Base-by-base conservation (phyloP, 2,797 vertebrate species). In the Galago senegalensis region DNA sequence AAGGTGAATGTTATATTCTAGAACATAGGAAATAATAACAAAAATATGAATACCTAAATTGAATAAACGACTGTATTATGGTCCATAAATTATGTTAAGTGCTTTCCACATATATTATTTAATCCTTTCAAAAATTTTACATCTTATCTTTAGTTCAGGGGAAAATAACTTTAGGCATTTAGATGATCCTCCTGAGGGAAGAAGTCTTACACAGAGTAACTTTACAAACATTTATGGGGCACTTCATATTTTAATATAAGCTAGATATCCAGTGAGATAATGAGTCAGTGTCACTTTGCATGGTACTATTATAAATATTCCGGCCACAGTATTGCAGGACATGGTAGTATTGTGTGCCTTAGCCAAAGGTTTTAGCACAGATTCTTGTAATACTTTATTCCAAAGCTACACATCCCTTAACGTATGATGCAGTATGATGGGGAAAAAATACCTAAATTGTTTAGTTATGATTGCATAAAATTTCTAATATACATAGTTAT, bases 121-220 rank as follows among this genome's bases (percentile, higher is more conserved):
- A 81, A 65, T 31, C 2, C 10, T 95, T 77, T 21, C 6, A 91
- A 82, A 65, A 77, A 89, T 72, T 2, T 8, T 72, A 34, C 11
- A 89, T 72, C 2, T 8, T 72, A 34, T 9, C 3, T 92, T 34
- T 73, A 67, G 87, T 93, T 96, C 18, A 69, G 25, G 83, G 37
- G 13, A 89, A 92, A 95, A 77, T 73, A 4, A 29, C 4, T 60
- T 65, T 88, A 84, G 7, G 61, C 76, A n/a, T 90, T 94, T 73
- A 69, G 3, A 79, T 67, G 84, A 53, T 4, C 21, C 4, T 31
- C 8, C 17, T 77, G 29, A 73, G 17, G 17, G 25, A 27, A 49
- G 2, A 43, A 58, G 80, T 87, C 20, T 49, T 81, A 34, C 21
- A 3, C 8, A 92, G 25, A 83, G 91, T 89, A 87, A 23, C 73